Base-by-base conservation (phyloP, 2,113 vertebrate genomes). In the Anarrhichthys ocellatus region DNA sequence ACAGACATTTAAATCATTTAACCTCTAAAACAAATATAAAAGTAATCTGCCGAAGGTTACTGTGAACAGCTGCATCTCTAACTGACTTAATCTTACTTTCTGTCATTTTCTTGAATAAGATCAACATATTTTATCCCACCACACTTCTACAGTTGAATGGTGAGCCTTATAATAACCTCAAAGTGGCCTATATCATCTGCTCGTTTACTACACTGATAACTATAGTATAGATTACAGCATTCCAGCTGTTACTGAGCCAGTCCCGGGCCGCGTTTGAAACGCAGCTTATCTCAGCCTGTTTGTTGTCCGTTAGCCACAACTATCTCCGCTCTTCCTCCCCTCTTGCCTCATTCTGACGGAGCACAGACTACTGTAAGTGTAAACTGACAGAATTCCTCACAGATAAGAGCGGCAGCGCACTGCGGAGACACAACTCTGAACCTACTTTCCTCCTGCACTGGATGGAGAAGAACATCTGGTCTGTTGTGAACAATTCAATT, bases 351-450 rank as follows among this genome's bases (percentile, higher is more conserved):
- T 40, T 58, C 86, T 91, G 91, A 94, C 89, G 80, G 83, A 67
- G 82, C 71, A 56, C 92, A 93, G 90, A 89, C 89, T 88, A 92
- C 92, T 86, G 83, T 86, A 88, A 82, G 82, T 86, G 84, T 88
- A 88, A 82, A 83, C 88, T 54, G 83, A 20, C 83, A 73, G 87
- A 83, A 76, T 84, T 85, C 84, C 84, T 86, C 81, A 32, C 78
- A 78, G 90, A 92, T 92, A 90, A 92, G 59, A 54, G 69, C 22
- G 1, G 58, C 52, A 42, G 46, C 36, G 34, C 0, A 40, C 52
- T 22, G 32, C 27, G 6, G 50, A 76, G 68, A 65, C 42, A 9
- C 48, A 58, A n/a, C 50, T 62, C 29, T 2, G 17, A 76, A 69
- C 73, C 50, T 9, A 17, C 59, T n/a, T 1, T 48, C 59, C 38